Evolutionary conservation across 2,888 invertebrate species (phyloP).

Genomic region (Ennomos quercinarius): DNA sequence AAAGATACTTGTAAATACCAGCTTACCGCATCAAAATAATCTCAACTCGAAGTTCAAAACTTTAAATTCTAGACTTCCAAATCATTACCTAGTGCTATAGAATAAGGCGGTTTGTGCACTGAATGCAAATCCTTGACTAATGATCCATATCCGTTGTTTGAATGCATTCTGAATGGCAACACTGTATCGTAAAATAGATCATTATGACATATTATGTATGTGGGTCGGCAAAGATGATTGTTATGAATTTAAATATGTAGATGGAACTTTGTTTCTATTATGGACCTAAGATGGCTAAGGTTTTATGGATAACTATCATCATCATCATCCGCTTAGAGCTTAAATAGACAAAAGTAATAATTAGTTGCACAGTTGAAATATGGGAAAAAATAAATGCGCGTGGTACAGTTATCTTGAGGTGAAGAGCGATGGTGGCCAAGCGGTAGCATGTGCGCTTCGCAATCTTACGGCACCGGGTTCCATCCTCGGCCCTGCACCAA

Average conservation of each 20-base stretch:
- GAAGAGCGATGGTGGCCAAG: too few relatives aligned
- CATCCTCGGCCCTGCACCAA: too few relatives aligned
- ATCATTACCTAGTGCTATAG: conserved; percentile 14
- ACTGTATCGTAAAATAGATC: conserved; percentile 18
- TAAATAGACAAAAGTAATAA: too few relatives aligned
- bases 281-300: too few relatives aligned
- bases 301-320: too few relatives aligned
- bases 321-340: too few relatives aligned
- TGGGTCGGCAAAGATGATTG: conserved; percentile 23
- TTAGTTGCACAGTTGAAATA: too few relatives aligned
- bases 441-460: too few relatives aligned
- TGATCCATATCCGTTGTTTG: conserved; percentile 22
- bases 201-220: conserved; percentile 24
- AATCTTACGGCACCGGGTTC: too few relatives aligned
- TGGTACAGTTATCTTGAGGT: too few relatives aligned
- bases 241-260: conserved; percentile 17
- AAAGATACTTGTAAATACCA: too few relatives aligned
- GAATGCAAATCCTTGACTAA: conserved; percentile 17
- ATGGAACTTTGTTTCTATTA: conserved; percentile 3
- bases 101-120: conserved; percentile 1
- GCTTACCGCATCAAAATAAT: not conserved
- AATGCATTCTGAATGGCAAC: conserved; percentile 15
- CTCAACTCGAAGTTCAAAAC: not conserved
- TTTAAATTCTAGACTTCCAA: conserved; percentile 22
- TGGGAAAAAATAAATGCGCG: too few relatives aligned